Evolutionary conservation across 1,140 invertebrate genomes (phyloP), one percentile per base, ranked within the genome.

Genomic region (Cotesia vestalis): DNA sequence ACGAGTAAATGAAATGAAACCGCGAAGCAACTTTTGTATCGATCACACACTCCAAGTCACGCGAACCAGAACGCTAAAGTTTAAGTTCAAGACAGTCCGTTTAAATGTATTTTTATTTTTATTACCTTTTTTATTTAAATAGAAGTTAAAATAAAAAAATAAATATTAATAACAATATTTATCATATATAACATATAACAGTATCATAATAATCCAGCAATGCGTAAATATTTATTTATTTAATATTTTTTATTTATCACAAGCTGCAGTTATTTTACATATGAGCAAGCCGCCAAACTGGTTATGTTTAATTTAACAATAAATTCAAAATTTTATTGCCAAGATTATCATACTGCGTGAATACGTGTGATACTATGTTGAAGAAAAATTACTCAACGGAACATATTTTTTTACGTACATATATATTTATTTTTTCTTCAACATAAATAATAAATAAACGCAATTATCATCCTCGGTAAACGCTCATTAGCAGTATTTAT

Each of bases 1-100:
- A 79, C 72, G 38, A 62, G 60, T 14, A 17, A 64, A 34, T 71
- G 51, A 20, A 52, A 38, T 20, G 46, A 61, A 53, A 40, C 36
- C 66, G 35, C 55, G 69, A n/a, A 51, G 34, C 27, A 35, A 34
- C 17, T 27, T 59, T 60, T 46, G 61, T 55, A 66, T 66, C 63
- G 63, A 66, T 66, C 63, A 66, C 63, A 52, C 14, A 12, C 17
- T 14, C n/a, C 40, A 52, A 66, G 63, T 66, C 63, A 66, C 63
- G 63, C 63, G 38, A 66, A 46, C 12, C 46, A 36, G 40, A 66
- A 66, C 40, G 38, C 63, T 36, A 52, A 66, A 66, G 8, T 59
- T 14, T 40, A 51, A 46, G 11, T 46, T 46, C 6, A 46, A 66
- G 63, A 66, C 52, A 27, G 63, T 17, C 4, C 63, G 38, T 62